A percentile compares a stretch with the other conserved stretches of the same genome.
phyloP scores from a whole-genome alignment of 1,140 invertebrate species.

The Drosophila hydei region DNA sequence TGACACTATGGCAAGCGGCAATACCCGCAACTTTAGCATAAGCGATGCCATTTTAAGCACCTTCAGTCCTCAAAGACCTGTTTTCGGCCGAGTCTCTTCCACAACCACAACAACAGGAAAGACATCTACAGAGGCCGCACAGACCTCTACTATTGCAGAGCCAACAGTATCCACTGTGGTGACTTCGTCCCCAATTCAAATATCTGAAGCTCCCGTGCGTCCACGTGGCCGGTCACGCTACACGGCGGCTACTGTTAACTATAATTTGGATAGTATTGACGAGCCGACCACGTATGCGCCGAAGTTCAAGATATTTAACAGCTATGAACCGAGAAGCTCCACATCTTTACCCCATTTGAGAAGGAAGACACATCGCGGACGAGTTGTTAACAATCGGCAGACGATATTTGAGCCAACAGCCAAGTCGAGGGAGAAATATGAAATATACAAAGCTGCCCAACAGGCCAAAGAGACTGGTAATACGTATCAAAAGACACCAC shows the following conservation, averaged over 20 bases:
- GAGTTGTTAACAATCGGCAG: constrained; percentile 42
- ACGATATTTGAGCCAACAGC: constrained; percentile 1
- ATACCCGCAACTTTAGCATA: constrained; percentile 70
- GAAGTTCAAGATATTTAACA: constrained; percentile 44
- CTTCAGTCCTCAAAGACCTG: constrained; percentile 52
- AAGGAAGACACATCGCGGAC: constrained; percentile 58
- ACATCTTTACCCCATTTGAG: constrained; percentile 19
- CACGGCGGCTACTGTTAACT: constrained; percentile 59
- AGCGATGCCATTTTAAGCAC: constrained; percentile 74
- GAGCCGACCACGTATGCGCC: constrained; percentile 81
- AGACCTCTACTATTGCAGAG: constrained; percentile 23
- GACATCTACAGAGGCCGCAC: constrained; percentile 13
- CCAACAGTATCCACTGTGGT: constrained; percentile 56
- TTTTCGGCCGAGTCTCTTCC: constrained; percentile 17
- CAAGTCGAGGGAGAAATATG: constrained; percentile 65
- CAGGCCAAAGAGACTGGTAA: constrained; percentile 42
- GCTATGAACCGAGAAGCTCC: constrained; percentile 22
- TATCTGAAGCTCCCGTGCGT: constrained; percentile 39
- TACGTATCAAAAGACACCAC: background rate
- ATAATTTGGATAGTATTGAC: constrained; percentile 52
- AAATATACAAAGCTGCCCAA: constrained; percentile 49
- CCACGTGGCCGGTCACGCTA: constrained; percentile 74
- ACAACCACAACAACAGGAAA: constrained; percentile 29
- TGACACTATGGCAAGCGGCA: constrained; percentile 53
- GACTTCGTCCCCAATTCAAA: constrained; percentile 45